These are phyloP conservation scores for Aldabrachelys gigantea DNA, from an alignment of 2,113 vertebrate genomes.

Conservation along the genomic window DNA sequence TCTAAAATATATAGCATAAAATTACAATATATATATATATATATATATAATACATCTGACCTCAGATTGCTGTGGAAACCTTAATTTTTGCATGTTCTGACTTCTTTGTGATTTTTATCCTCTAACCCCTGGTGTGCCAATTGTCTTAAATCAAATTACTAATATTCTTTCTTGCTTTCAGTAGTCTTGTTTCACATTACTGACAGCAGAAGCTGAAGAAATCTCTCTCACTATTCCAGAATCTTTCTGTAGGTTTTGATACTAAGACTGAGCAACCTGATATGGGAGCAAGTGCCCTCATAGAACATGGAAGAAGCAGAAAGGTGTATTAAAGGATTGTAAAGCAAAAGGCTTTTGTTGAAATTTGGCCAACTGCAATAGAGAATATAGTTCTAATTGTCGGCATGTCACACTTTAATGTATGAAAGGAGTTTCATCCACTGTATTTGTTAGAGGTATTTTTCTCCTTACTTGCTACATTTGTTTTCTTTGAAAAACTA, in stretches of 20 bases:
- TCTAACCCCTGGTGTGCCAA: constrained; percentile 57
- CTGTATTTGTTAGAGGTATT: too few species aligned
- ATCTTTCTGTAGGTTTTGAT: background rate
- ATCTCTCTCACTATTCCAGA: background rate
- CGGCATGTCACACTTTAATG: background rate
- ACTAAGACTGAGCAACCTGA: rapidly evolving
- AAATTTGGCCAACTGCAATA: background rate
- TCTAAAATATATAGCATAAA: background rate
- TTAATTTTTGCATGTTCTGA: background rate
- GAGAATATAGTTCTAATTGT: background rate
- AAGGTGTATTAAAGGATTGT: background rate
- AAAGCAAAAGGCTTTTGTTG: background rate
- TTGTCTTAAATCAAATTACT: constrained; percentile 52
- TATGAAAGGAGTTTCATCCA: background rate
- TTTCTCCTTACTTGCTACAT: too few species aligned
- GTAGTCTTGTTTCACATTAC: background rate
- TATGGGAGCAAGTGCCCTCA: background rate
- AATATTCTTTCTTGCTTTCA: background rate
- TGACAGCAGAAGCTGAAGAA: constrained; percentile 26
- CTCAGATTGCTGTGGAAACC: background rate
- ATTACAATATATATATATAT: background rate
- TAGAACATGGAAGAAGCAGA: background rate
- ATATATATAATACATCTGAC: background rate
- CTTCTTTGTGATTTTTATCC: background rate
- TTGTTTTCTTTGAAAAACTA: too few species aligned